phyloP scores from a whole-genome alignment of 2,797 vertebrate species.

The Chromobotia macracanthus region DNA sequence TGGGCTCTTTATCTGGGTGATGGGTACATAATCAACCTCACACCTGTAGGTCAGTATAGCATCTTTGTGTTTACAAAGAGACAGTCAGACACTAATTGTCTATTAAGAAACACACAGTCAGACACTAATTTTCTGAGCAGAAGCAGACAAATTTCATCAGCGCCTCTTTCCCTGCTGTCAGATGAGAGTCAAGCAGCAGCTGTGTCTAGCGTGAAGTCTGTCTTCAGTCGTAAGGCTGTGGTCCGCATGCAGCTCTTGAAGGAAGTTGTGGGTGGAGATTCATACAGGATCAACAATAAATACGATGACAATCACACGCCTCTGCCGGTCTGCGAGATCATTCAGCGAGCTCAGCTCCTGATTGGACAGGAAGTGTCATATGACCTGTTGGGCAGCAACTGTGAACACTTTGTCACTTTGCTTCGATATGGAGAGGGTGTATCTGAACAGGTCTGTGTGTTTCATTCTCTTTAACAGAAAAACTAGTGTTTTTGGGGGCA shows the following conservation, averaged over 20 bases:
- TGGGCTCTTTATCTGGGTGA: constrained; percentile 95
- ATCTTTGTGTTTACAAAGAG: not conserved
- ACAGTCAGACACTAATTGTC: too few species aligned
- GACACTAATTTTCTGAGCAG: not conserved
- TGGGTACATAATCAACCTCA: constrained; percentile 90
- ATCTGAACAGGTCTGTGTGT: constrained; percentile 84
- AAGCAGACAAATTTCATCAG: not conserved
- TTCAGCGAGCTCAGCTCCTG: constrained; percentile 78
- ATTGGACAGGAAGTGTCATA: constrained; percentile 88
- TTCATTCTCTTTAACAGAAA: not conserved
- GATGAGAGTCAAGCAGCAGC: constrained; percentile 61
- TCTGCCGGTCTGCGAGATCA: constrained; percentile 83
- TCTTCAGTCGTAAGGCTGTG: constrained; percentile 88
- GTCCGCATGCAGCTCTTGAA: constrained; percentile 93
- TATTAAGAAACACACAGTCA: too few species aligned
- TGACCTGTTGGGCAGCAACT: constrained; percentile 88
- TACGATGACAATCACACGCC: constrained; percentile 83
- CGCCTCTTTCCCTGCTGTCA: constrained; percentile 5
- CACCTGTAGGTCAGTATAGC: constrained; percentile 83
- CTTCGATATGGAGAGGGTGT: constrained; percentile 89
- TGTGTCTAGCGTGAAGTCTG: constrained; percentile 84
- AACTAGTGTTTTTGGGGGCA: not conserved
- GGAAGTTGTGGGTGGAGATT: constrained; percentile 85
- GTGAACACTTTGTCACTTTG: constrained; percentile 92
- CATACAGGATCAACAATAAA: constrained; percentile 90